phyloP scores from a whole-genome alignment of 1,140 invertebrate genomes.

The Drosophila ercepeae region DNA sequence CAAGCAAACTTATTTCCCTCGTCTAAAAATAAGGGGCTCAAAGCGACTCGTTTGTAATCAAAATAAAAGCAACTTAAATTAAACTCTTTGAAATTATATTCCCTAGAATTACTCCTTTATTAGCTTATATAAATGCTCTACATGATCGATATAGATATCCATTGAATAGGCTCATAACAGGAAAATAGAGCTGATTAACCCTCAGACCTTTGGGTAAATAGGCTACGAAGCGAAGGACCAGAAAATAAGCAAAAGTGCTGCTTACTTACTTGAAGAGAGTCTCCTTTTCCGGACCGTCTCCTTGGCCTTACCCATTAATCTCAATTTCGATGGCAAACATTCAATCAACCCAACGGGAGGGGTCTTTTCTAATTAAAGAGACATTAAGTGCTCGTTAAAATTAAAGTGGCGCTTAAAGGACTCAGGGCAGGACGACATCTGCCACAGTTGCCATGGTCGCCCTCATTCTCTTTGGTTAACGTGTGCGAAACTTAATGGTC shows the following conservation, averaged over 20 bases:
- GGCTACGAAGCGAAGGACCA: constrained; percentile 8
- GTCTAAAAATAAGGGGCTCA: constrained; percentile 10
- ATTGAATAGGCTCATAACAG: too few species aligned
- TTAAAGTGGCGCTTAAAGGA: constrained; percentile 62
- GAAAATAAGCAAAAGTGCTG: constrained; percentile 2
- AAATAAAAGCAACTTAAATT: constrained; percentile 47
- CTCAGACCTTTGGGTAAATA: background rate
- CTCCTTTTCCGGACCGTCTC: constrained; percentile 17
- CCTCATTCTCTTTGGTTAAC: constrained; percentile 3
- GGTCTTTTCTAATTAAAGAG: constrained; percentile 65
- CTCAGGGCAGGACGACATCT: constrained; percentile 4
- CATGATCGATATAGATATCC: too few species aligned
- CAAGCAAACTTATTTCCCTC: constrained; percentile 53
- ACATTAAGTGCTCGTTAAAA: constrained; percentile 75
- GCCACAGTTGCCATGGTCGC: constrained; percentile 11
- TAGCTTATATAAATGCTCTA: background rate
- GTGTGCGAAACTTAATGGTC: constrained; percentile 17
- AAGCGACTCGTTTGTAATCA: constrained; percentile 37
- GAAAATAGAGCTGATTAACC: background rate
- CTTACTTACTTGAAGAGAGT: constrained; percentile 61
- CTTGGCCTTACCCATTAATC: constrained; percentile 53
- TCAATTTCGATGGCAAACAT: constrained; percentile 69
- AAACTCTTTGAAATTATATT: constrained; percentile 7
- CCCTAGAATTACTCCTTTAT: background rate
- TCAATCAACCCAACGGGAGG: constrained; percentile 59